Evolutionary conservation across 2,888 invertebrate species (phyloP), one percentile per base, ranked within the genome.

Genomic region (Drosophila buzzatii): DNA sequence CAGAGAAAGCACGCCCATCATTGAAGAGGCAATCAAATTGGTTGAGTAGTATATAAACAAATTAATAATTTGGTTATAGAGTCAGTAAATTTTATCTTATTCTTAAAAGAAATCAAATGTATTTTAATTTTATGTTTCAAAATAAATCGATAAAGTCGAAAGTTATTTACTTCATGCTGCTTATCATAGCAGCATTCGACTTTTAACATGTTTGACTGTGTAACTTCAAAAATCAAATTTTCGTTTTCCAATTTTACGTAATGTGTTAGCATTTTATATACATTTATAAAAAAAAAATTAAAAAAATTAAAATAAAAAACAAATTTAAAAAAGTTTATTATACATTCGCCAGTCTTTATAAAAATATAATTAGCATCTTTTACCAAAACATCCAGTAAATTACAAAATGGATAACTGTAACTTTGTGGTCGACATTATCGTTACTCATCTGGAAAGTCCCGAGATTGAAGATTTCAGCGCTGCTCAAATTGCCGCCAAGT

Each of bases 351-450:
- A 64, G 56, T 55, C 23, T 14, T 12, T 10, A 37, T 3, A 8
- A 10, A 10, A 53, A 37, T 6, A n/a, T n/a, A 1, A 47, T 39
- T 10, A 47, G 37, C n/a, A 51, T 1, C 3, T 27, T 27, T 5
- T 6, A 27, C 27, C 6, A 27, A 6, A 27, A 27, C 27, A 6
- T 5, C 27, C 27, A 27, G 27, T 27, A 6, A 45, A 60, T 23
- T 14, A 37, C 9, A 55, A 66, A 3, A 77, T 73, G 70, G 35
- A 41, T 2, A 8, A 0, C 23, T 1, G 16, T 6, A 52, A 61
- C 14, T 91, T 86, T 65, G 51, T 89, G 10, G 83, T 91, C 7
- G 91, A 91, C 57, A 47, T 87, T 2, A 74, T 91, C 20, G 76
- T 91, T 0, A 79, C 86, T 3, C 74, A 82, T 31, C 70, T 91